Base-by-base conservation (phyloP, 2,888 invertebrate species). In the Bellardia pandia region DNA sequence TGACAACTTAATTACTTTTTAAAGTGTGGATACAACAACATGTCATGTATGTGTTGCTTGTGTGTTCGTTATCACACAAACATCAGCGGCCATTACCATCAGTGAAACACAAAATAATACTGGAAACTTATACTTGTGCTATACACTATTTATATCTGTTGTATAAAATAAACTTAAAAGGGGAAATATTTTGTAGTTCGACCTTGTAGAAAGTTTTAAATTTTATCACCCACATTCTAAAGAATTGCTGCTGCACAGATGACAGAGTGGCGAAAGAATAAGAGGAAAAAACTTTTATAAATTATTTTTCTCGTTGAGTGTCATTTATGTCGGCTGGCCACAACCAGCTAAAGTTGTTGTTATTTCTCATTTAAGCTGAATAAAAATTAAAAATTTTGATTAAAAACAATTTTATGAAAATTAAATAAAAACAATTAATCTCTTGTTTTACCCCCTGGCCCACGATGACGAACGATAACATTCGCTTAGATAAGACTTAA, bases 1-100 rank as follows among this genome's bases (percentile, higher is more conserved):
- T 48, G 75, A 68, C 58, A 81, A 81, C 74, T 81, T 81, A 81
- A 68, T 75, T 81, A 81, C 74, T 68, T 60, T 74, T 8, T 11
- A 7, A 68, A 48, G 23, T 71, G 68, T 45, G 45, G 37, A 33
- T 71, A 9, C 45, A 23, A 7, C 33, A 4, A 23, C 13, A 51
- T 23, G 11, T 42, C 42, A 66, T 53, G n/a, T 66, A 33, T 48
- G 48, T 37, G n/a, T 23, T 30, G 58, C 9, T 5, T 13, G 4
- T 33, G 51, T 68, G 23, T 56, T 58, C 23, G 23, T 6, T 60
- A 14, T 71, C 11, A 42, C 33, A 48, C 45, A 58, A 11, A 45
- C 68, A 9, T 45, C 40, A 77, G 30, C 68, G 30, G 23, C 30
- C 66, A 66, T 23, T 42, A 42, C 1, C 45, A 56, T 13, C 33